These are phyloP conservation scores for Trissoscelio sp. DNA, from an alignment of 2,888 invertebrate species.

Conservation along the genomic window DNA sequence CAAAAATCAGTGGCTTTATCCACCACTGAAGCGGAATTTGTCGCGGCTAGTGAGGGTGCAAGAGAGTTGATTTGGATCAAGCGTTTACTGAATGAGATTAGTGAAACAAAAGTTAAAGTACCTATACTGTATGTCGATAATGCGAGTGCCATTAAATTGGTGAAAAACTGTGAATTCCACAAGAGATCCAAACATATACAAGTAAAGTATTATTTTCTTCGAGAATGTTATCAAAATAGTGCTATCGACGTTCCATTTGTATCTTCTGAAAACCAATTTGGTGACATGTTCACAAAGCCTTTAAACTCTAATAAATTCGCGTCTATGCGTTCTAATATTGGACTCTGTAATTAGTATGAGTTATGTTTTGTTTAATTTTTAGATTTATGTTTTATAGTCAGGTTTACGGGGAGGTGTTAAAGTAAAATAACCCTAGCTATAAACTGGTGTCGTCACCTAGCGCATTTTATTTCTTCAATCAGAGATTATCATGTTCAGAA, in stretches of 20 bases:
- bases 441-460: too few relatives aligned
- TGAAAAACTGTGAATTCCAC: slow-evolving; percentile 6
- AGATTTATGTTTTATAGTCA: neutral
- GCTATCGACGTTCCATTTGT: neutral
- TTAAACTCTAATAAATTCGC: neutral
- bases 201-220: neutral
- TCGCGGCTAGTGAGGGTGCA: neutral
- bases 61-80: slow-evolving; percentile 6
- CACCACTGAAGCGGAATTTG: slow-evolving; percentile 21
- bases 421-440: too few relatives aligned
- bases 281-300: slow-evolving; percentile 12
- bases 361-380: neutral
- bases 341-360: neutral
- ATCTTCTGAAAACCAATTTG: too few relatives aligned
- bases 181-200: slow-evolving; percentile 2
- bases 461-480: too few relatives aligned
- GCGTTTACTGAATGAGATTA: neutral
- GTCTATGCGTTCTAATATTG: neutral
- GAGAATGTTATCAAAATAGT: neutral
- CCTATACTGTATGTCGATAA: neutral
- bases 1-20: slow-evolving; percentile 10
- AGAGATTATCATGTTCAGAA: too few relatives aligned
- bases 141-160: too few relatives aligned
- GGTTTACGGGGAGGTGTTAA: slow-evolving; percentile 10
- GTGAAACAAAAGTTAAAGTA: neutral